A percentile compares a stretch with the other conserved stretches of the same genome.
These are phyloP conservation scores for Pristionchus entomophagus DNA, from an alignment of 2,888 invertebrate genomes.

Conservation along the genomic window DNA sequence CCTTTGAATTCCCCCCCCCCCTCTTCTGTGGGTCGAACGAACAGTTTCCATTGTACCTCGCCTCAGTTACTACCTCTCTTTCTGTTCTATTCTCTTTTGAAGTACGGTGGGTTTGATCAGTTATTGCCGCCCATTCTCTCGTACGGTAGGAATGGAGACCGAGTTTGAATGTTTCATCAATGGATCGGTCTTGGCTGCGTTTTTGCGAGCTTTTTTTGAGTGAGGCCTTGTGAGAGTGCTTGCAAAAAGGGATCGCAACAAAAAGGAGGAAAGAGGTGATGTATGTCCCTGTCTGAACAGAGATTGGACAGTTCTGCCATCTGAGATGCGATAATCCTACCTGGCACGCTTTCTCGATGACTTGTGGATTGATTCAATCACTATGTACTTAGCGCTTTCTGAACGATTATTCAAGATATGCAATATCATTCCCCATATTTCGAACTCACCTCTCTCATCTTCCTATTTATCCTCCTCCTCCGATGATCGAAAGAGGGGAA, in stretches of 20 bases:
- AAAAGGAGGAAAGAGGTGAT: background rate
- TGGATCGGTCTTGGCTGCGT: background rate
- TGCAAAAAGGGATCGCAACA: background rate
- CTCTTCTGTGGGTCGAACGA: slow-evolving; percentile 20
- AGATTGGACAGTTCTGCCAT: background rate
- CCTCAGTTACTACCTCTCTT: background rate
- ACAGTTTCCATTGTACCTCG: slow-evolving; percentile 6
- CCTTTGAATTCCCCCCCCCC: slow-evolving; percentile 3
- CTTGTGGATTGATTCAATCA: too few species aligned
- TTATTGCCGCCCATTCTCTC: too few species aligned
- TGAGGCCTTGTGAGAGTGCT: background rate
- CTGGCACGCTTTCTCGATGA: too few species aligned
- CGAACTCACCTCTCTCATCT: too few species aligned
- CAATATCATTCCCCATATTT: too few species aligned
- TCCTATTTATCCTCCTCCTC: background rate
- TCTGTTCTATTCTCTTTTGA: background rate
- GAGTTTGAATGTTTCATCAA: background rate
- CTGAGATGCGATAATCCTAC: too few species aligned
- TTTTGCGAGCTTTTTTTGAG: background rate
- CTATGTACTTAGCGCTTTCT: too few species aligned
- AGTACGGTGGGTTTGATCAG: background rate
- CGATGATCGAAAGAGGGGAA: too few species aligned
- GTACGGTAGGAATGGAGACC: background rate
- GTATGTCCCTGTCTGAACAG: background rate
- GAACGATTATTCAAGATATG: too few species aligned